Conservation (phyloP, 2,888 invertebrate species). For the Sesia bembeciformis region DNA sequence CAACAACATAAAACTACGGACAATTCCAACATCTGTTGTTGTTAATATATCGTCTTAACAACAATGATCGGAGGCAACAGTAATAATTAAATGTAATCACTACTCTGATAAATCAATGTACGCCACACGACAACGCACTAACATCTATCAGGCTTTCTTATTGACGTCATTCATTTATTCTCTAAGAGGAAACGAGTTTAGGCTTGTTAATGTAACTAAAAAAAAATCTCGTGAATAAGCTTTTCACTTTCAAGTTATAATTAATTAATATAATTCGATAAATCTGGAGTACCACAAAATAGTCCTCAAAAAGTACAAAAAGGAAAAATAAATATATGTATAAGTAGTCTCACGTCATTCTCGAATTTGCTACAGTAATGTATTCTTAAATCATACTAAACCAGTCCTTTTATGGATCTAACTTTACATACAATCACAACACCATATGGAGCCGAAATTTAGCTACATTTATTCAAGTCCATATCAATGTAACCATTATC, state of each 20-base stretch:
- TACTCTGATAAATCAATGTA: conserved; percentile 2
- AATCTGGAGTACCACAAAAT: no score
- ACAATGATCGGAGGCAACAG: conserved; percentile 8
- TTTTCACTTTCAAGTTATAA: no score
- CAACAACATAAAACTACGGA: background rate
- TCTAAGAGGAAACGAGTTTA: background rate
- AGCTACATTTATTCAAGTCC: no score
- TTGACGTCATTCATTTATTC: conserved; percentile 5
- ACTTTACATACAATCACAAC: conserved; percentile 24
- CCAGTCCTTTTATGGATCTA: background rate
- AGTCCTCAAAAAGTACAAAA: no score
- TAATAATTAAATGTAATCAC: conserved; percentile 11
- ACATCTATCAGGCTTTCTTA: conserved; percentile 3
- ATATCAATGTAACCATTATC: no score
- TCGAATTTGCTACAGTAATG: no score
- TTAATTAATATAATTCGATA: no score
- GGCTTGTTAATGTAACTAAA: no score
- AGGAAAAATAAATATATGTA: no score
- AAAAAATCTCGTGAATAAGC: no score
- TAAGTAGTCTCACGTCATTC: no score
- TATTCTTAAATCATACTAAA: no score
- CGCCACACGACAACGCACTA: conserved; percentile 5
- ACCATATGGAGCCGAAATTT: conserved; percentile 16
- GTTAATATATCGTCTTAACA: conserved; percentile 4
- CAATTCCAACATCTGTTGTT: conserved; percentile 2